Evolutionary conservation across 2,797 vertebrate genomes (phyloP), one percentile per base, ranked within the genome.

Genomic region (Hapalemur alaotrensis): DNA sequence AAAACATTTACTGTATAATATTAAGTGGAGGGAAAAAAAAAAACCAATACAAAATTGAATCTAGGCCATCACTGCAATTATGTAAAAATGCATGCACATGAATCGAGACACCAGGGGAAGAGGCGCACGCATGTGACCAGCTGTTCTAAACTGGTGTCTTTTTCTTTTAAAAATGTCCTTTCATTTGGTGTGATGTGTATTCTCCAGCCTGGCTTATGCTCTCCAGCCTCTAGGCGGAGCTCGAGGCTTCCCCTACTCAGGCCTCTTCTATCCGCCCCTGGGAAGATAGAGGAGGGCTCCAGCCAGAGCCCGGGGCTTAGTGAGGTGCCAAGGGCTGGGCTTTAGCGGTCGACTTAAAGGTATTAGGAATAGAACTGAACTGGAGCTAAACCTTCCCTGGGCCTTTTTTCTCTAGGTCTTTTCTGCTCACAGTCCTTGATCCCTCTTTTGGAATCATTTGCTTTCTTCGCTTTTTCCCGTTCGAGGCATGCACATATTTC

Each of bases 1-100:
- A 97, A 98, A 97, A 95, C 96, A 97, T 96, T 97, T 95, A 97
- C 93, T 94, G 96, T 97, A 87, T 96, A 94, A 96, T 98, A 97
- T 97, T 96, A 97, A 97, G 96, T 87, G 96, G 75, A 0, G 3
- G 95, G 0, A 57, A 76, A 1, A 11, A 38, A 59, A 76, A 88
- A 88, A 75, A 67, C 14, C 93, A 96, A 96, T 92, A 86, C 72
- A 92, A 97, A 97, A 98, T 96, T 96, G 96, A 97, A 95, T 97
- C 75, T 84, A 94, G 79, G 84, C 89, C 94, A 92, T 97, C 93
- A 61, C 76, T 82, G 95, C 95, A 97, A 96, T 97, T 97, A 97
- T 81, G 57, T 86, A 97, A 97, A 97, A 97, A 84, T 88, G 83
- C 96, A 87, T 79, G 91, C 54, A 32, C 76, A 96, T 97, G 95